Evolutionary conservation across 2,888 invertebrate genomes (phyloP), one percentile per base, ranked within the genome.

Genomic region (Melinaea marsaeus): DNA sequence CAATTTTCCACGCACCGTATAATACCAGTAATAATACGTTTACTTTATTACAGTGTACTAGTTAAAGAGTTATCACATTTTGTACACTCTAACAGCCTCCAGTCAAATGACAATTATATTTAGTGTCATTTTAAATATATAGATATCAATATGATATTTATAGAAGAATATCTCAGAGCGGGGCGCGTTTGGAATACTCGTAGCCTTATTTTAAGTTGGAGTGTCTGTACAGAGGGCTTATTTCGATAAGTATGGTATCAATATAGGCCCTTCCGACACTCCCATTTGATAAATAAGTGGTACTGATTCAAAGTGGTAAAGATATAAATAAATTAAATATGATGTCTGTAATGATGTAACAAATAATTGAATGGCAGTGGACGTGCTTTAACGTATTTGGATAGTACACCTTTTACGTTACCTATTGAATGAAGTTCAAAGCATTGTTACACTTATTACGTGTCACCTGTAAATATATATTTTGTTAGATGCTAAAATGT

Each of bases 341-440:
- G 1, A 37, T 6, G 7, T 7, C 22, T 33, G 13, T 42, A 63
- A 13, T 59, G 55, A 56, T 56, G 56, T 67, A 69, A 67, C 65
- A 54, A 63, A 67, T 65, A 58, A 67, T 57, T 63, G 56, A 22
- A n/a, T 33, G 34, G 45, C 9, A 32, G 45, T 46, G 58, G 47
- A 55, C 46, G 62, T 60, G 58, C 54, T 48, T 58, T 57, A 60
- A 32, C 61, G n/a, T 62, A 51, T 58, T 62, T 61, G 63, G 65
- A 7, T 45, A 32, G 57, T 32, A 35, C 47, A 9, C 51, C 51
- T 32, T 51, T 46, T 59, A 55, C 33, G 22, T 57, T 13, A 58
- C 9, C 9, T 58, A 58, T 47, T 51, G 51, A 51, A 51, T 51
- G 51, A 32, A 51, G 51, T 51, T 42, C 42, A 42, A 42, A 32